A percentile compares a stretch with the other conserved stretches of the same genome.
phyloP scores from a whole-genome alignment of 2,888 invertebrate species.

The Eilema depressum region DNA sequence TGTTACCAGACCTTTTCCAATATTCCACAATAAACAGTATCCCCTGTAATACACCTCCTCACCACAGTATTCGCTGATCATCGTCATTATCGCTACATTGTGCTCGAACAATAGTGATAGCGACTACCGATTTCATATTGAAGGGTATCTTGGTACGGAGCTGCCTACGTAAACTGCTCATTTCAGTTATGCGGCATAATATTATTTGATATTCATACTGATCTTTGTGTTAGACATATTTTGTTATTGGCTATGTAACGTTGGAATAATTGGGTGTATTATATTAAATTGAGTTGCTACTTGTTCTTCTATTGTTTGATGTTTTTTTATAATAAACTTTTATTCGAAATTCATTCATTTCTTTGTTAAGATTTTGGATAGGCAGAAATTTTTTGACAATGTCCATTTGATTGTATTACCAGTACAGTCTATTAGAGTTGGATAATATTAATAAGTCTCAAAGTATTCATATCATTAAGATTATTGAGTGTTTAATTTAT shows the following conservation, averaged over 20 bases:
- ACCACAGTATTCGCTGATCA: constrained; percentile 27
- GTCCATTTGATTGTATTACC: too few relatives aligned
- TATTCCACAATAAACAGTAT: constrained; percentile 32
- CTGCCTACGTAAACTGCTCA: constrained; percentile 5
- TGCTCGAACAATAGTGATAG: not conserved
- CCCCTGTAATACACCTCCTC: constrained; percentile 25
- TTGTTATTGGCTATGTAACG: constrained; percentile 17
- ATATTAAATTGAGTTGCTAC: not conserved
- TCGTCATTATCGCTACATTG: constrained; percentile 14
- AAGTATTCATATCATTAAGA: not conserved
- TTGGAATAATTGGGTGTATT: constrained; percentile 1
- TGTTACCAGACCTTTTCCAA: constrained; percentile 17
- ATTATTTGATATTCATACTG: constrained; percentile 34
- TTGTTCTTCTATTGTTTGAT: not conserved
- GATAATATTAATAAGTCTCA: not conserved
- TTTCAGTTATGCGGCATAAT: constrained; percentile 26
- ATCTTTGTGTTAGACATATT: constrained; percentile 25
- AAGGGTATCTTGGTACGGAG: constrained; percentile 25
- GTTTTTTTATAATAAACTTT: not conserved
- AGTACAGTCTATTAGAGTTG: not conserved
- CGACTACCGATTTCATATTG: not conserved
- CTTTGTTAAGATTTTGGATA: not conserved
- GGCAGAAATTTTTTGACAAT: too few relatives aligned
- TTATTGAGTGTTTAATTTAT: too few relatives aligned
- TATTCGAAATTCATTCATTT: not conserved